A percentile compares a stretch with the other conserved stretches of the same genome.
These are phyloP conservation scores for Dasypolia templi DNA, from an alignment of 2,888 invertebrate species.

Conservation along the genomic window DNA sequence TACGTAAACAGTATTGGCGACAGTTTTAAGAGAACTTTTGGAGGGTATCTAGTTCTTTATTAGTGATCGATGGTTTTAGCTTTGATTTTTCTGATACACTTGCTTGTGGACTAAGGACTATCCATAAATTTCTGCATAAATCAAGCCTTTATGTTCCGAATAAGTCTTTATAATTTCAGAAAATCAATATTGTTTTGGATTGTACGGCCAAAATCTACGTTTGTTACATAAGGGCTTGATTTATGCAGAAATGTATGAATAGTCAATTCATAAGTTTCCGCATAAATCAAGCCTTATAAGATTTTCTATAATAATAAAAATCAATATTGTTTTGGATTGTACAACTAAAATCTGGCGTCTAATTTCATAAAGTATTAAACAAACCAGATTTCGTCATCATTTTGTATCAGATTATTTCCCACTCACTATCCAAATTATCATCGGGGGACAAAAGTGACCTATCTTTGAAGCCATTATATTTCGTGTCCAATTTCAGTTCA, in stretches of 20 bases:
- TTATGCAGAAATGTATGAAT: no score
- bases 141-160: no score
- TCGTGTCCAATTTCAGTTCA: slow-evolving; percentile 81
- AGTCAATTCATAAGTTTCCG: no score
- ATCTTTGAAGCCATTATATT: slow-evolving; percentile 77
- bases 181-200: slow-evolving; percentile 6
- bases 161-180: no score
- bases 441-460: slow-evolving; percentile 80
- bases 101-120: neutral
- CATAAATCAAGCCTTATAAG: neutral
- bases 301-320: no score
- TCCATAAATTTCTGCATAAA: no score
- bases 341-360: slow-evolving; percentile 24
- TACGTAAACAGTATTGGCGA: no score
- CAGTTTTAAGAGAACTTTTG: no score
- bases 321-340: slow-evolving; percentile 12
- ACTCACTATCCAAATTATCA: slow-evolving; percentile 84
- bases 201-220: slow-evolving; percentile 25
- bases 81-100: neutral
- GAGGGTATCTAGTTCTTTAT: no score
- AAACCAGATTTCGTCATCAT: slow-evolving; percentile 40
- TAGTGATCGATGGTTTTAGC: no score
- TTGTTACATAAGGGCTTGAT: no score
- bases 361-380: slow-evolving; percentile 25
- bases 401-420: slow-evolving; percentile 85